phyloP scores from a whole-genome alignment of 1,140 invertebrate species.

The Drosophila pectinifera region DNA sequence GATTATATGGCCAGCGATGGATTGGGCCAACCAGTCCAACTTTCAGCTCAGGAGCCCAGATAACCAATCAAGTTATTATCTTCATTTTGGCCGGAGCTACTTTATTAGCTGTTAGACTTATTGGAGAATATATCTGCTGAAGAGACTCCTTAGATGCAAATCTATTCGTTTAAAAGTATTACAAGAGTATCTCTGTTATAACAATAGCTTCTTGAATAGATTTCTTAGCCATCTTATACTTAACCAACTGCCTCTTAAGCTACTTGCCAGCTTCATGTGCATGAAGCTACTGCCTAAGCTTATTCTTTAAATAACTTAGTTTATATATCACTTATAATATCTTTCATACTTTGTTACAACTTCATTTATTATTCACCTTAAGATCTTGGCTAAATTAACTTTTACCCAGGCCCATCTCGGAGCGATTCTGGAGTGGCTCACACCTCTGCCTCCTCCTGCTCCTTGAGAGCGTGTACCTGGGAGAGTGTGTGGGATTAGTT shows the following conservation, averaged over 20 bases:
- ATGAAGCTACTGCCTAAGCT: too few species aligned
- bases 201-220: too few species aligned
- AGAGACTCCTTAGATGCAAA: too few species aligned
- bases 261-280: too few species aligned
- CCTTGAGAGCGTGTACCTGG: slow-evolving; percentile 10
- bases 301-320: too few species aligned
- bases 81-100: background rate
- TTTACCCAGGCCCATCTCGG: background rate
- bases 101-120: background rate
- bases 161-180: too few species aligned
- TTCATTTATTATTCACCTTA: too few species aligned
- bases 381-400: background rate
- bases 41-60: background rate
- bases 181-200: too few species aligned
- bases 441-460: background rate
- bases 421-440: slow-evolving; percentile 23
- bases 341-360: background rate
- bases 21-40: background rate
- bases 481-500: slow-evolving; percentile 41
- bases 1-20: slow-evolving; percentile 12
- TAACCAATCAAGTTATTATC: background rate
- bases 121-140: too few species aligned
- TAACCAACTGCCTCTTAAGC: too few species aligned
- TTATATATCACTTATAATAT: background rate
- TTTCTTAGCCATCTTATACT: too few species aligned